phyloP scores from a whole-genome alignment of 2,113 vertebrate species.

The Pampusana beccarii region DNA sequence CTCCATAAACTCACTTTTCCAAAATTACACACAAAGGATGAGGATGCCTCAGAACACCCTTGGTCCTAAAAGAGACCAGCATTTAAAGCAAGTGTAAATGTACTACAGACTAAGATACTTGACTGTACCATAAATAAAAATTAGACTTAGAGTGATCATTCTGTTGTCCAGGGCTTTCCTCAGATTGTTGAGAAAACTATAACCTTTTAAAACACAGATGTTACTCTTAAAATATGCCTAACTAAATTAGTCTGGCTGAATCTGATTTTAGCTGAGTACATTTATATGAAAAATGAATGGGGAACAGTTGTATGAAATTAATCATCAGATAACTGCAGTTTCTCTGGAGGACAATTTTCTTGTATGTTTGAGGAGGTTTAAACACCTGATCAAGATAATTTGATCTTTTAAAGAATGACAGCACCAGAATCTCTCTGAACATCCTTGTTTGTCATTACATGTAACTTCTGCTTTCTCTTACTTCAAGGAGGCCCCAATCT shows the following conservation, averaged over 20 bases:
- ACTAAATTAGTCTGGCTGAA: neutral
- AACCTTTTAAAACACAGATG: neutral
- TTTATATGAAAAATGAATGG: neutral
- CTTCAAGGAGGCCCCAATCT: neutral
- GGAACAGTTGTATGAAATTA: neutral
- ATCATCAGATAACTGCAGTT: neutral
- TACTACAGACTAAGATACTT: neutral
- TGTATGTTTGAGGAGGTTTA: neutral
- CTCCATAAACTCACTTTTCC: neutral
- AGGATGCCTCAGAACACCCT: neutral
- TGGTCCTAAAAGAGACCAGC: neutral
- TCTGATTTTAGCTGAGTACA: neutral
- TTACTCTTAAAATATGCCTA: neutral
- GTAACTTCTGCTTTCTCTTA: neutral
- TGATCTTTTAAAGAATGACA: neutral
- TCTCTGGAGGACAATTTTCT: neutral
- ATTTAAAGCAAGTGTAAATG: neutral
- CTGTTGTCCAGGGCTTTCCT: neutral
- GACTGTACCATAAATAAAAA: neutral
- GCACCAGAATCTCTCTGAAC: neutral
- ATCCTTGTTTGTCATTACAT: fast-evolving
- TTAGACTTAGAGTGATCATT: neutral
- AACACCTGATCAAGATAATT: neutral
- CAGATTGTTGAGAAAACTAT: neutral
- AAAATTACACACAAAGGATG: neutral